Percentiles rank a stretch among this genome's conserved stretches.
phyloP scores from a whole-genome alignment of 2,888 invertebrate genomes.

The Plebejus melissa region DNA sequence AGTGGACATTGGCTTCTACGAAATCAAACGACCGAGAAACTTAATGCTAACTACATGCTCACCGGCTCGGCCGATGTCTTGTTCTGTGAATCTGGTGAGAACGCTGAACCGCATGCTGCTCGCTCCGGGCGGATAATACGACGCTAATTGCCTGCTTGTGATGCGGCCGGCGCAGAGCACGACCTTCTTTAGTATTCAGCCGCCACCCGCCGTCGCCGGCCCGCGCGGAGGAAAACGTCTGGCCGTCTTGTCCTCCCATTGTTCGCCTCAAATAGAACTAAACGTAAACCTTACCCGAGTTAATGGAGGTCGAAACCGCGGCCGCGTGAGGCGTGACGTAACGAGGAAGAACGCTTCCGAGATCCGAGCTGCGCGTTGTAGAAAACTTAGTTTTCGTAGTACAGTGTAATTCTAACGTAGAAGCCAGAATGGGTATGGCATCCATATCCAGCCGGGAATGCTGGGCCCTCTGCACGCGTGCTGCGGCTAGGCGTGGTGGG shows the following conservation, averaged over 20 bases:
- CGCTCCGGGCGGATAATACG: background rate
- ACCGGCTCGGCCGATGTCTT: background rate
- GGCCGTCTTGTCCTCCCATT: background rate
- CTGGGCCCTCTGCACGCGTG: background rate
- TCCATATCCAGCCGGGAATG: background rate
- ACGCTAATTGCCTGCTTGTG: background rate
- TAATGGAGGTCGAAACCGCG: constrained; percentile 4
- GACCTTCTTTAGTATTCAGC: background rate
- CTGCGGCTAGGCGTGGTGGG: background rate
- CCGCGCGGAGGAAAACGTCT: constrained; percentile 6
- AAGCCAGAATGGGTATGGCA: background rate
- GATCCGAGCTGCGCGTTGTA: background rate
- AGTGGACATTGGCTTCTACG: too few relatives aligned
- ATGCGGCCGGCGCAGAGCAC: constrained; percentile 2
- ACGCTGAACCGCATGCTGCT: background rate
- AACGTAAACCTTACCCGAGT: background rate
- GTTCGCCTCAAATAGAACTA: constrained; percentile 1
- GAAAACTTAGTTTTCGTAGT: background rate
- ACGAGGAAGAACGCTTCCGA: background rate
- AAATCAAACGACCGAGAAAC: background rate
- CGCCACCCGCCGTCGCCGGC: background rate
- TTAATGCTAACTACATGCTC: background rate
- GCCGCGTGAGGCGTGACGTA: background rate
- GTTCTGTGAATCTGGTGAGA: background rate
- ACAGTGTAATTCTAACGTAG: background rate